Conservation (phyloP, 1,140 invertebrate species). For the Drosophila ironensis region DNA sequence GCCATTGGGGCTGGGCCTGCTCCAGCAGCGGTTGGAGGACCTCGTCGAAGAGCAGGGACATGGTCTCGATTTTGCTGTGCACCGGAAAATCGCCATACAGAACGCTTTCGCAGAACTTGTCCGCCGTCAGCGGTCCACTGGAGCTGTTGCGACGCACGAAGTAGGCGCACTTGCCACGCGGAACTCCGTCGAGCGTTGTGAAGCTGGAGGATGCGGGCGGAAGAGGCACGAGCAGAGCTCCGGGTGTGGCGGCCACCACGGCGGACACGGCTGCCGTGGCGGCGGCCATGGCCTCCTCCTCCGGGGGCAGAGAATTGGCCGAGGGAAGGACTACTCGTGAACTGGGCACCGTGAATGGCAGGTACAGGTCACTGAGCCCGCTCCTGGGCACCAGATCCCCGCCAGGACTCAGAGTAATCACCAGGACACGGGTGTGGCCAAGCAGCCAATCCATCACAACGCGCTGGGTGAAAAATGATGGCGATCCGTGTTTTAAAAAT, state of each 20-base stretch:
- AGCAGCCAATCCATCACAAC: constrained; percentile 83
- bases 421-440: constrained; percentile 83
- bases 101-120: constrained; percentile 85
- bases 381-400: constrained; percentile 81
- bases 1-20: constrained; percentile 86
- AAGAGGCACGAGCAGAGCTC: constrained; percentile 59
- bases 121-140: constrained; percentile 83
- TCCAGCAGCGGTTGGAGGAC: constrained; percentile 87
- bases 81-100: constrained; percentile 90
- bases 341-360: constrained; percentile 49
- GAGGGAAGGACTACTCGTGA: constrained; percentile 82
- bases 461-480: constrained; percentile 79
- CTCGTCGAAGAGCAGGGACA: constrained; percentile 89
- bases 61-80: constrained; percentile 83
- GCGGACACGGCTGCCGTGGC: constrained; percentile 44
- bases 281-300: constrained; percentile 25
- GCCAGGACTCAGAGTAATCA: constrained; percentile 83
- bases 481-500: not conserved
- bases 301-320: constrained; percentile 77
- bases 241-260: constrained; percentile 49
- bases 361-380: constrained; percentile 62
- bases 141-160: constrained; percentile 85
- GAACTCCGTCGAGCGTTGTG: constrained; percentile 73
- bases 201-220: constrained; percentile 70
- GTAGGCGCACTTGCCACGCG: constrained; percentile 86